Evolutionary conservation across 2,113 vertebrate genomes (phyloP).

Genomic region (Chiloscyllium plagiosum): DNA sequence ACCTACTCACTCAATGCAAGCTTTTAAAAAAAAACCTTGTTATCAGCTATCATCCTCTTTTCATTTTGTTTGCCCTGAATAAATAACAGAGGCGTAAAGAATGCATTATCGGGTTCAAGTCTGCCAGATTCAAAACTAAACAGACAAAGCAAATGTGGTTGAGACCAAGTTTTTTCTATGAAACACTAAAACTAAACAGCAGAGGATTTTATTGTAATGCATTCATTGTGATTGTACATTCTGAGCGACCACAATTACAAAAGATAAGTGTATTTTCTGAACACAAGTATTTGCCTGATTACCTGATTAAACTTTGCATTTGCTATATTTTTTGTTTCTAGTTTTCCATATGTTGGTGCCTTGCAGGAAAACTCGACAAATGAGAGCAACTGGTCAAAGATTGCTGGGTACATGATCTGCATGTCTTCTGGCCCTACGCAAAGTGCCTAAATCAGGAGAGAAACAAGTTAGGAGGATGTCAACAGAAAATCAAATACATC

Average conservation of each 20-base stretch:
- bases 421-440: slow-evolving; percentile 91
- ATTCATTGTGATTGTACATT: too few species aligned
- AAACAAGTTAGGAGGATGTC: not conserved
- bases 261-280: not conserved
- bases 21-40: not conserved
- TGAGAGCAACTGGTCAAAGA: slow-evolving; percentile 90
- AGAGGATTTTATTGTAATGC: not conserved
- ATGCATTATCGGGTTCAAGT: not conserved
- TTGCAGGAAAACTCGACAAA: slow-evolving; percentile 98
- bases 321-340: slow-evolving; percentile 97
- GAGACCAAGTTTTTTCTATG: not conserved
- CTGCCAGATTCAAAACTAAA: not conserved
- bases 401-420: slow-evolving; percentile 99
- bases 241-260: slow-evolving; percentile 39
- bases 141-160: not conserved
- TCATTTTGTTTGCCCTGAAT: not conserved
- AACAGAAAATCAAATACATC: not conserved
- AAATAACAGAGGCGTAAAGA: not conserved
- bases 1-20: not conserved
- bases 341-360: slow-evolving; percentile 89
- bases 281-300: slow-evolving; percentile 40
- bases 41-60: not conserved
- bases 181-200: not conserved
- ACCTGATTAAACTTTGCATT: slow-evolving; percentile 99
- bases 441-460: slow-evolving; percentile 71